These are phyloP conservation scores for Byasa hedistus DNA, from an alignment of 2,888 invertebrate species.

Conservation along the genomic window DNA sequence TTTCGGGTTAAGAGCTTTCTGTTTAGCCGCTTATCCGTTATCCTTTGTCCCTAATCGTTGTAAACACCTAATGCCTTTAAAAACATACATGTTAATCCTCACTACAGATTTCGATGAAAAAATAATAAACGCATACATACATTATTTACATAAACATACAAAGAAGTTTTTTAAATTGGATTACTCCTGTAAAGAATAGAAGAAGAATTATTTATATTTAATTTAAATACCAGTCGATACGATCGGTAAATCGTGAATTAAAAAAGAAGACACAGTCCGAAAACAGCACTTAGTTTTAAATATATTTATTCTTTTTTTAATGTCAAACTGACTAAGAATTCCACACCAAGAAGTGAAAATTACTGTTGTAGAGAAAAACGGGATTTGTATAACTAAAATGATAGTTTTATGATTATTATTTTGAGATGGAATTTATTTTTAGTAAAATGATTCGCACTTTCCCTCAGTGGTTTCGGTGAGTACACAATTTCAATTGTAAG, in stretches of 20 bases:
- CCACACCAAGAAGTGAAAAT: neutral
- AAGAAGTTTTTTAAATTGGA: no score
- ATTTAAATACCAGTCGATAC: no score
- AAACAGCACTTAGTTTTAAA: neutral
- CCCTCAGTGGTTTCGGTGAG: conserved; percentile 10
- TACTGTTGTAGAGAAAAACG: neutral
- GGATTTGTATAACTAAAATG: conserved; percentile 1
- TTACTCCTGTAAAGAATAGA: no score
- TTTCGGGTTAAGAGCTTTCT: neutral
- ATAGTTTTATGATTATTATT: conserved; percentile 3
- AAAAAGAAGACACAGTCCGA: neutral
- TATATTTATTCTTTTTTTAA: neutral
- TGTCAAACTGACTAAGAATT: conserved; percentile 1
- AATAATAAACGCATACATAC: no score
- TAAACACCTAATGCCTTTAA: no score
- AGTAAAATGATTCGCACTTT: conserved; percentile 2
- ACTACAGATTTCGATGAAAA: no score
- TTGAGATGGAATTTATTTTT: conserved; percentile 7
- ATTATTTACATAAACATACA: no score
- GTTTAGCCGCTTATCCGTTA: no score
- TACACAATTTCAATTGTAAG: neutral
- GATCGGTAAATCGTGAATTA: neutral
- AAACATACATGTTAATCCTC: no score
- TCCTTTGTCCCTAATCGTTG: no score
- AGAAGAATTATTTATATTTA: no score